Percentiles rank a stretch among this genome's conserved stretches.
Evolutionary conservation across 2,888 invertebrate genomes (phyloP).

Genomic region (Eupithecia inturbata): DNA sequence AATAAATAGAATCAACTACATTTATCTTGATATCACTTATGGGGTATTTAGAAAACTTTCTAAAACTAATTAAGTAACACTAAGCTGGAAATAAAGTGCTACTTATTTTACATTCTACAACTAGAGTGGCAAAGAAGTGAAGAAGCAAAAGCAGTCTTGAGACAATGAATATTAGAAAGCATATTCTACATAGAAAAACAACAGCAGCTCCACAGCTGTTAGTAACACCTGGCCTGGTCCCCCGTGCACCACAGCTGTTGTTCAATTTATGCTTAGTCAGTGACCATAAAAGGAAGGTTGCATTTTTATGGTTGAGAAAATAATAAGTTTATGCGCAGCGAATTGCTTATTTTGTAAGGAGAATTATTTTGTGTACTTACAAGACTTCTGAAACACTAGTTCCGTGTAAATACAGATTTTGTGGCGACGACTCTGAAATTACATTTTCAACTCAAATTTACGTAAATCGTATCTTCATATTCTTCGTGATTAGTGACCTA

Average conservation of each 20-base stretch:
- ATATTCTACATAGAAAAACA: background rate
- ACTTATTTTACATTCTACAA: background rate
- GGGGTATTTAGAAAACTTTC: background rate
- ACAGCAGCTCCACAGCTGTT: background rate
- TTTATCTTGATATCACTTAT: background rate
- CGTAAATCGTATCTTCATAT: background rate
- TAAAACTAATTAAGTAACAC: background rate
- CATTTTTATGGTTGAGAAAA: background rate
- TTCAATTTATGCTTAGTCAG: conserved; percentile 39
- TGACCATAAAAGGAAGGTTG: conserved; percentile 24
- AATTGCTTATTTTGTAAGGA: background rate
- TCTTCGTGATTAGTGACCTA: background rate
- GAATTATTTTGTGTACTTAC: background rate
- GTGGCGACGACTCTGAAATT: background rate
- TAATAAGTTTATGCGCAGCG: background rate
- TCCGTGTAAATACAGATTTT: background rate
- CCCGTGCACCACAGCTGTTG: conserved; percentile 1
- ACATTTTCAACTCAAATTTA: background rate
- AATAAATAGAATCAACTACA: background rate
- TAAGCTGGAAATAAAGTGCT: background rate
- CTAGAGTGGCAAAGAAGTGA: too few relatives aligned
- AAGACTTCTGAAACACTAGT: background rate
- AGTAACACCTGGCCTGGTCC: conserved; percentile 3
- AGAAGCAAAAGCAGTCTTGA: background rate
- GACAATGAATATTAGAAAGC: background rate